Conservation (phyloP, 2,888 invertebrate species). For the Acanthosepion esculentum region DNA sequence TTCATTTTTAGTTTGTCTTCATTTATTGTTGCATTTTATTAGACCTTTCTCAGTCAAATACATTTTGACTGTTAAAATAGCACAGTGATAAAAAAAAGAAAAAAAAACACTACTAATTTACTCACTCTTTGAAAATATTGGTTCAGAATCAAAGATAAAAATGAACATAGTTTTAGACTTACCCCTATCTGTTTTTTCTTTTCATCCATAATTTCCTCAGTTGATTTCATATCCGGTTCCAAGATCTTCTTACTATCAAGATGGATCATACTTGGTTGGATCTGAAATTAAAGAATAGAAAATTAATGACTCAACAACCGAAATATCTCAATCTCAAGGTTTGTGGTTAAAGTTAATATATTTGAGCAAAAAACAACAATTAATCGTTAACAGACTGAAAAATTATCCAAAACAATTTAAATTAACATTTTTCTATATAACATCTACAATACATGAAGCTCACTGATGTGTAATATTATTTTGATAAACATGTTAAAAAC, state of each 20-base stretch:
- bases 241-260: constrained; percentile 88
- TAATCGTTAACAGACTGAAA: no score
- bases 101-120: neutral
- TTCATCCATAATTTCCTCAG: constrained; percentile 86
- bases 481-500: neutral
- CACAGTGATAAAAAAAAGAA: neutral
- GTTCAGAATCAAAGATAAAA: neutral
- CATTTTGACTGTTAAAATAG: no score
- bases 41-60: no score
- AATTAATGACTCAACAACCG: neutral
- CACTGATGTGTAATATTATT: neutral
- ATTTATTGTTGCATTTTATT: no score
- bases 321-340: no score
- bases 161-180: constrained; percentile 48
- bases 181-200: constrained; percentile 76
- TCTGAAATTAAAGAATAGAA: constrained; percentile 75
- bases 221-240: constrained; percentile 86
- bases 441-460: no score
- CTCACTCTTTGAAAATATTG: neutral
- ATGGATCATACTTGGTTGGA: constrained; percentile 93
- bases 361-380: no score
- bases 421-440: no score
- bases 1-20: no score
- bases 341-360: no score
- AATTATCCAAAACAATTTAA: no score